phyloP scores from a whole-genome alignment of 2,113 vertebrate genomes.

The Helogale parvula region DNA sequence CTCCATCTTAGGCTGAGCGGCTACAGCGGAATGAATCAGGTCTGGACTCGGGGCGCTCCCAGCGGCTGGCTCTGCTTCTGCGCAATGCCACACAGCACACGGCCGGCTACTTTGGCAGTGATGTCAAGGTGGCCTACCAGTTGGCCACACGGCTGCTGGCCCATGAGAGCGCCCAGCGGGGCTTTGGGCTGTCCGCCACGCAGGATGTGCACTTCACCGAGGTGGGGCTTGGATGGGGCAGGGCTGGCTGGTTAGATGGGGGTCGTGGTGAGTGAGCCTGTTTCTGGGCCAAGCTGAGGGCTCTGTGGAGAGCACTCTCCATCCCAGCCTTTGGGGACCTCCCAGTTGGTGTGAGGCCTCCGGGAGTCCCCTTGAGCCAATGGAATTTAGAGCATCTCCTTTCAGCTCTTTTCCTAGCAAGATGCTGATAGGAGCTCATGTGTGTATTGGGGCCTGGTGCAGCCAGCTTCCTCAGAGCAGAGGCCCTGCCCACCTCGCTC shows the following conservation, averaged over 20 bases:
- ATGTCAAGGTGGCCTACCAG: conserved; percentile 92
- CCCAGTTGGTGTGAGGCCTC: background rate
- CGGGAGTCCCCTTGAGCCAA: background rate
- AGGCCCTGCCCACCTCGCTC: background rate
- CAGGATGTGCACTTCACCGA: conserved; percentile 97
- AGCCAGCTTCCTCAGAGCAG: background rate
- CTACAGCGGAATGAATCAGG: conserved; percentile 87
- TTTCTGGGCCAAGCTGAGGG: background rate
- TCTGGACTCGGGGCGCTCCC: conserved; percentile 88
- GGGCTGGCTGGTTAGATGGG: background rate
- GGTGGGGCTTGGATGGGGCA: conserved; percentile 82
- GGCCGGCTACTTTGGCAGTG: conserved; percentile 90
- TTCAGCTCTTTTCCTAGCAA: background rate
- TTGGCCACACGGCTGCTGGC: conserved; percentile 90
- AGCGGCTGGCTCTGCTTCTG: conserved; percentile 88
- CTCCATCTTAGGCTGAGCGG: conserved; percentile 86
- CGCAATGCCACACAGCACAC: conserved; percentile 90
- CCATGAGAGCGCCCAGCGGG: conserved; percentile 92
- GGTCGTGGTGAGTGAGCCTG: background rate
- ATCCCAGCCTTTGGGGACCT: background rate
- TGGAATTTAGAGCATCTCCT: background rate
- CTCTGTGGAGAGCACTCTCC: too few species aligned
- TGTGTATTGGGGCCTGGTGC: background rate
- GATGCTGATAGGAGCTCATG: background rate
- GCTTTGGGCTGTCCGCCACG: conserved; percentile 94